A percentile compares a stretch with the other conserved stretches of the same genome.
phyloP scores from a whole-genome alignment of 2,888 invertebrate genomes.

The Thalpophila matura region DNA sequence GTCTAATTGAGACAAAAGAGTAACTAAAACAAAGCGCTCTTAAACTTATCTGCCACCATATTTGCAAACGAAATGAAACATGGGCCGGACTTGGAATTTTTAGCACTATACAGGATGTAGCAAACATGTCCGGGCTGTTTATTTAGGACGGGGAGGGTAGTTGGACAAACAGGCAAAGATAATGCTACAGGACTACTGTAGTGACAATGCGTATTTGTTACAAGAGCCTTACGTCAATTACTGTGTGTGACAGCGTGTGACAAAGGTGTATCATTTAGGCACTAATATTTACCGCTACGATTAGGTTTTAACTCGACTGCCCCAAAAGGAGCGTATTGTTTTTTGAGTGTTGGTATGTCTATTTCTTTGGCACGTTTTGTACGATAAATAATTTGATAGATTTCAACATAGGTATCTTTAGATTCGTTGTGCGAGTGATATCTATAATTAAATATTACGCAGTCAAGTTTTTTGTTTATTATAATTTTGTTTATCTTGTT shows the following conservation, averaged over 20 bases:
- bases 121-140: conserved; percentile 73
- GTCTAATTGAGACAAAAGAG: not conserved
- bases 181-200: conserved; percentile 20
- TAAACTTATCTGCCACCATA: conserved; percentile 53
- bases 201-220: conserved; percentile 26
- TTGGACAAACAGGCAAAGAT: conserved; percentile 57
- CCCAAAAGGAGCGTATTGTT: too few relatives aligned
- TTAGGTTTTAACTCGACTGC: too few relatives aligned
- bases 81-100: conserved; percentile 60
- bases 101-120: conserved; percentile 48
- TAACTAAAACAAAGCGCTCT: conserved; percentile 18
- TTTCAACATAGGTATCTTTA: too few relatives aligned
- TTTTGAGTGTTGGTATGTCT: too few relatives aligned
- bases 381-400: too few relatives aligned
- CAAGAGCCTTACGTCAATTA: conserved; percentile 21
- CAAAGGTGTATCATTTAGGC: not conserved
- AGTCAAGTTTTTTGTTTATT: too few relatives aligned
- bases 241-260: conserved; percentile 3
- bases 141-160: conserved; percentile 68
- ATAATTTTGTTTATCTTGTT: too few relatives aligned
- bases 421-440: too few relatives aligned
- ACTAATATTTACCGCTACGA: too few relatives aligned
- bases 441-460: too few relatives aligned
- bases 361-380: too few relatives aligned
- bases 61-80: conserved; percentile 60